phyloP scores from a whole-genome alignment of 2,888 invertebrate species.

The Ethmia dodecea region DNA sequence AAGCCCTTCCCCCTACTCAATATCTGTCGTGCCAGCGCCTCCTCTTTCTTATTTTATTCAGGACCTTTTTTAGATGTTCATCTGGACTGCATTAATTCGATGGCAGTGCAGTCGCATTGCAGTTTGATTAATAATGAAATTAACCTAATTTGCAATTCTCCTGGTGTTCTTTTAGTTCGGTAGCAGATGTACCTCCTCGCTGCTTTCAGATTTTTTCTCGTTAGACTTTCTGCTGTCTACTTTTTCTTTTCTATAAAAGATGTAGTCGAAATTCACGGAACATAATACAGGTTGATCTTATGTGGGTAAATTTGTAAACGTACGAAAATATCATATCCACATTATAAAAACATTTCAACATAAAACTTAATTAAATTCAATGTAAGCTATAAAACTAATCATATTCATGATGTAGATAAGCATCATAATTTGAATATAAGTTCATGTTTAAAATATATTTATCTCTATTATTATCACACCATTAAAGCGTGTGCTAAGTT shows the following conservation, averaged over 20 bases:
- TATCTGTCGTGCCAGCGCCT: slow-evolving; percentile 73
- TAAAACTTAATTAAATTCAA: too few relatives aligned
- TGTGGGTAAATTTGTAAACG: too few relatives aligned
- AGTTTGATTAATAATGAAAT: slow-evolving; percentile 68
- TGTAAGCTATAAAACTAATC: too few relatives aligned
- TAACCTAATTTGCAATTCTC: slow-evolving; percentile 16
- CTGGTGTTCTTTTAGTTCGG: neutral
- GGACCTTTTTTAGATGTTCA: slow-evolving; percentile 54
- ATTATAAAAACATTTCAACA: too few relatives aligned
- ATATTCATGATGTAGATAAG: too few relatives aligned
- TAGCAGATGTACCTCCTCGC: neutral
- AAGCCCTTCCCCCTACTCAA: slow-evolving; percentile 77
- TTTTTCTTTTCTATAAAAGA: neutral
- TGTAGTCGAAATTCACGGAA: too few relatives aligned
- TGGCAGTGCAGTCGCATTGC: slow-evolving; percentile 60
- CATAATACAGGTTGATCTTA: too few relatives aligned
- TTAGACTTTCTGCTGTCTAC: neutral
- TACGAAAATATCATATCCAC: too few relatives aligned
- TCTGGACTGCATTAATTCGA: slow-evolving; percentile 65
- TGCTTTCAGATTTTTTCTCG: neutral
- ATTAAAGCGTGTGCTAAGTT: too few relatives aligned
- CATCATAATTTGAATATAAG: too few relatives aligned
- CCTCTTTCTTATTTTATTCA: slow-evolving; percentile 75
- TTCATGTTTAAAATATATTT: too few relatives aligned
- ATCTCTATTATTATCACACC: too few relatives aligned